Evolutionary conservation across 2,888 invertebrate genomes (phyloP).

Genomic region (Catocala sponsa): DNA sequence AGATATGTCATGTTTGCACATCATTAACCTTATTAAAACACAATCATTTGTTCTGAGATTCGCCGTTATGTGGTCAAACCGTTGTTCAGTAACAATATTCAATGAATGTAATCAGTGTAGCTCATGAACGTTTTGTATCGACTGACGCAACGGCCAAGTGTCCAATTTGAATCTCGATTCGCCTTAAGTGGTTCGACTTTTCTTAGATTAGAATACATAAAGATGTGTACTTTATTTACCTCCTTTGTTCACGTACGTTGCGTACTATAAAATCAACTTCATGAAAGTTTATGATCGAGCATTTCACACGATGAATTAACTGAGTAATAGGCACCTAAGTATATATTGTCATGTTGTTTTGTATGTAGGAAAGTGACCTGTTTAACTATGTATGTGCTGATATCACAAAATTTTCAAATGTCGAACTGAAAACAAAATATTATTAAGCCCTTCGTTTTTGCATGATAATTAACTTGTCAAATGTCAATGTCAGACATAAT

Average conservation of each 20-base stretch:
- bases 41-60: constrained; percentile 71
- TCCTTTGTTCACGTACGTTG: constrained; percentile 13
- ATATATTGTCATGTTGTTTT: no score
- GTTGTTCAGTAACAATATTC: constrained; percentile 69
- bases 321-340: no score
- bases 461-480: no score
- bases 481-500: no score
- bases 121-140: constrained; percentile 74
- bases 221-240: constrained; percentile 45
- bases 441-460: no score
- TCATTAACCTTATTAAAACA: constrained; percentile 77
- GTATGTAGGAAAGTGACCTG: no score
- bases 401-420: no score
- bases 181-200: constrained; percentile 83
- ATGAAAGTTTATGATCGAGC: background rate
- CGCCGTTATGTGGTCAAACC: constrained; percentile 74
- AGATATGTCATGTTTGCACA: constrained; percentile 62
- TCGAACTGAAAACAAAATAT: no score
- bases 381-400: no score
- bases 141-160: constrained; percentile 83
- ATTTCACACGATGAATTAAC: no score
- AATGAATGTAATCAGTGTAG: constrained; percentile 80
- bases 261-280: background rate
- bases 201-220: constrained; percentile 77
- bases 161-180: constrained; percentile 83